Evolutionary conservation across 2,113 vertebrate species (phyloP).

Genomic region (Heterotis niloticus): DNA sequence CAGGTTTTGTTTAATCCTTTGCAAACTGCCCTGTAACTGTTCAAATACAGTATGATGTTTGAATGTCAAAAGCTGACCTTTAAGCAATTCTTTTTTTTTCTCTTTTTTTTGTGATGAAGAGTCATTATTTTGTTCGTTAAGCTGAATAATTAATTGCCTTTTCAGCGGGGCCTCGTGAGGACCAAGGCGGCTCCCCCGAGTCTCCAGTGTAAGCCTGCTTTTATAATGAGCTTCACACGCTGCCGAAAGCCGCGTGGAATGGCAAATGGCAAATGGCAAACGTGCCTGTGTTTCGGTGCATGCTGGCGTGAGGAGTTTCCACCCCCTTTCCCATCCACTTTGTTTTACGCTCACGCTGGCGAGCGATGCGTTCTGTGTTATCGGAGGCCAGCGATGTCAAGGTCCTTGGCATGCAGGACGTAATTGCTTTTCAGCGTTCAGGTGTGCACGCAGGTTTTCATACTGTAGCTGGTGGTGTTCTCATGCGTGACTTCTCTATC

Average conservation of each 20-base stretch:
- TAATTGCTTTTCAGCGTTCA: slow-evolving; percentile 1
- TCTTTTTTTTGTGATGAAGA: not conserved
- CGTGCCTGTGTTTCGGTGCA: not conserved
- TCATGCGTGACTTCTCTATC: not conserved
- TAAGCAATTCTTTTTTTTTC: not conserved
- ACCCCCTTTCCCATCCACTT: not conserved
- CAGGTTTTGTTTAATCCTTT: slow-evolving; percentile 1
- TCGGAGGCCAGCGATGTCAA: not conserved
- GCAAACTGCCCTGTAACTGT: not conserved
- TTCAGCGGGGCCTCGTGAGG: slow-evolving; percentile 12
- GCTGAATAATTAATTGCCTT: slow-evolving; percentile 27
- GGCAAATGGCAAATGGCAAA: not conserved
- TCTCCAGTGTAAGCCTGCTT: slow-evolving; percentile 1
- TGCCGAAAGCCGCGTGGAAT: not conserved
- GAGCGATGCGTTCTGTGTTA: not conserved
- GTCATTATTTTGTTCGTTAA: slow-evolving; percentile 29
- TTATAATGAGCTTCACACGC: slow-evolving; percentile 5
- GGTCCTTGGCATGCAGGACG: not conserved
- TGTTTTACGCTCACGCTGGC: not conserved
- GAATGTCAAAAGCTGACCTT: slow-evolving; percentile 21
- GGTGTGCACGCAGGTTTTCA: not conserved
- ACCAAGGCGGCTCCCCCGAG: not conserved
- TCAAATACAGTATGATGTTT: not conserved
- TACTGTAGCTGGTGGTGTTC: not conserved
- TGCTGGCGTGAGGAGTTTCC: not conserved